phyloP scores from a whole-genome alignment of 2,888 invertebrate species.

The Atherix ibis region DNA sequence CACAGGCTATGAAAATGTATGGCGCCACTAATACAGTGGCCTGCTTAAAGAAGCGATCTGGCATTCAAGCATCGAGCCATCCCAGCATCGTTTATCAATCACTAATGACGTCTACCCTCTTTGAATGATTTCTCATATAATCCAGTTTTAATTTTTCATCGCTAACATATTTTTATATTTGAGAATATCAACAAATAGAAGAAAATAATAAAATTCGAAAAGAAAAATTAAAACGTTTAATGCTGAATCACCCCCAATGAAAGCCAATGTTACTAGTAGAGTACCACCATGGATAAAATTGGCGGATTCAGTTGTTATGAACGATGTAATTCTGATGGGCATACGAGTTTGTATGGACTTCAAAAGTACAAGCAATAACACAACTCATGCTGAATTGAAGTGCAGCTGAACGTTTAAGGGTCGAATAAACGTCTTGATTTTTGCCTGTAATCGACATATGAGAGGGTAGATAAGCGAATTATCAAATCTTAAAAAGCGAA shows the following conservation, averaged over 20 bases:
- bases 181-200: no score
- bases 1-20: no score
- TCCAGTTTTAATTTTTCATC: constrained; percentile 11
- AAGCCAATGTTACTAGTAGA: neutral
- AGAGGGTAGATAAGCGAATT: constrained; percentile 13
- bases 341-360: neutral
- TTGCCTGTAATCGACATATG: constrained; percentile 11
- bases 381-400: neutral
- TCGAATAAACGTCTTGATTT: constrained; percentile 13
- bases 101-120: constrained; percentile 6
- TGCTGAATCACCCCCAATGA: constrained; percentile 9
- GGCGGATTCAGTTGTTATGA: constrained; percentile 3
- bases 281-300: neutral
- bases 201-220: no score
- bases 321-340: neutral
- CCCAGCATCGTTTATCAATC: constrained; percentile 9
- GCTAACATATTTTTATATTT: constrained; percentile 3
- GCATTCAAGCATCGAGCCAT: neutral
- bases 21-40: no score
- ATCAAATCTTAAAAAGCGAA: constrained; percentile 12
- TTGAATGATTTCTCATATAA: constrained; percentile 10
- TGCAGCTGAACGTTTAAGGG: constrained; percentile 2
- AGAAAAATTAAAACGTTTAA: neutral
- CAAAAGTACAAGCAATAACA: neutral
- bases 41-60: neutral